Percentiles rank a stretch among this genome's conserved stretches.
Conservation (phyloP, 92 coral and sea anemone genomes). For the Muricea muricata region DNA sequence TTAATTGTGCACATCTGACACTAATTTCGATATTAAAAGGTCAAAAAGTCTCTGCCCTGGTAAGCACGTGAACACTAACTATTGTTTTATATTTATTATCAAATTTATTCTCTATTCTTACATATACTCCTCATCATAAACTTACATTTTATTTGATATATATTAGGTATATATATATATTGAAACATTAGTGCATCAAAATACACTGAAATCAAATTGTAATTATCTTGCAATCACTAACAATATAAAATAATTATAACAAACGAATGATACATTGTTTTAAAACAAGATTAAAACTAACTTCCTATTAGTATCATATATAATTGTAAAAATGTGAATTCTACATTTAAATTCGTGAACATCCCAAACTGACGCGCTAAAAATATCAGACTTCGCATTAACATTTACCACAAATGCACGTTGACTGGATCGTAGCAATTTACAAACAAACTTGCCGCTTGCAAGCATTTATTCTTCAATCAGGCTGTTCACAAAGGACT, state of each 20-base stretch:
- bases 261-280: neutral
- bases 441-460: neutral
- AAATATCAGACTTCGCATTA: neutral
- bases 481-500: neutral
- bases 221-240: slow-evolving; percentile 23
- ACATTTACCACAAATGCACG: neutral
- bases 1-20: no score
- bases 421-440: neutral
- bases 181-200: no score
- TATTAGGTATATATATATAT: neutral
- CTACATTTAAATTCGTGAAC: neutral
- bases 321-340: slow-evolving; percentile 1
- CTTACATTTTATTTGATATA: slow-evolving; percentile 30
- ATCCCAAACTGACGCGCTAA: neutral
- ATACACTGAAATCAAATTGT: neutral
- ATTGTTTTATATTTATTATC: slow-evolving; percentile 19
- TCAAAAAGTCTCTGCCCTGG: no score
- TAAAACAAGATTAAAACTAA: neutral
- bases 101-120: slow-evolving; percentile 8
- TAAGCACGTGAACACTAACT: neutral
- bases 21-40: no score
- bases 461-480: neutral
- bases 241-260: slow-evolving; percentile 1
- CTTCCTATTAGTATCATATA: slow-evolving; percentile 16
- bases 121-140: slow-evolving; percentile 33